Evolutionary conservation across 1,140 invertebrate genomes (phyloP).

Genomic region (Drosophila parabipectinata): DNA sequence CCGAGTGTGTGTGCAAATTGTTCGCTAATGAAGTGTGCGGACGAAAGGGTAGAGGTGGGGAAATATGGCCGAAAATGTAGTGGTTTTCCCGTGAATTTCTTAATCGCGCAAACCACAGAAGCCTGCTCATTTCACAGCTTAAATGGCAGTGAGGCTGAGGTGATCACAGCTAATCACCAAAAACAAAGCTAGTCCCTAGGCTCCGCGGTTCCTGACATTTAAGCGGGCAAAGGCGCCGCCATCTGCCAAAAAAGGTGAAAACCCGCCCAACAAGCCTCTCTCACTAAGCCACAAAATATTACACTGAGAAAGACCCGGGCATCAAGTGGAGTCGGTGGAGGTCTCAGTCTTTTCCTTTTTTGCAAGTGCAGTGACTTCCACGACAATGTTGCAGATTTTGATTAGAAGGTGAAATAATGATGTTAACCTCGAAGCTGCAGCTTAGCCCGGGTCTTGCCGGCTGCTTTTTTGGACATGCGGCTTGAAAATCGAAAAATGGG

Average conservation of each 20-base stretch:
- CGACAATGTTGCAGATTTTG: slow-evolving; percentile 70
- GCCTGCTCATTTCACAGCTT: neutral
- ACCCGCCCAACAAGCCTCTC: slow-evolving; percentile 16
- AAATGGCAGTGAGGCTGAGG: slow-evolving; percentile 36
- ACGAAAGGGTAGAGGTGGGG: neutral
- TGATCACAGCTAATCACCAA: slow-evolving; percentile 59
- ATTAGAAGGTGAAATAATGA: slow-evolving; percentile 83
- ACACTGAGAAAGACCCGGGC: slow-evolving; percentile 16
- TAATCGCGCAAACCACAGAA: slow-evolving; percentile 23
- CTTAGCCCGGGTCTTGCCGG: slow-evolving; percentile 46
- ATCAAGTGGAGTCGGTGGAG: neutral
- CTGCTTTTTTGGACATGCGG: slow-evolving; percentile 34
- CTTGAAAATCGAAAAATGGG: slow-evolving; percentile 50
- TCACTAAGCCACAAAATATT: slow-evolving; percentile 5
- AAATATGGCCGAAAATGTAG: too few relatives aligned
- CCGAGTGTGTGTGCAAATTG: slow-evolving; percentile 76
- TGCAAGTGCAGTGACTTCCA: slow-evolving; percentile 9
- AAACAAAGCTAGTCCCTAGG: slow-evolving; percentile 12
- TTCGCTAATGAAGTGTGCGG: slow-evolving; percentile 74
- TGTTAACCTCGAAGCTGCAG: slow-evolving; percentile 65
- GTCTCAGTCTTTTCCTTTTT: slow-evolving; percentile 4
- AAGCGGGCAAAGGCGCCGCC: slow-evolving; percentile 70
- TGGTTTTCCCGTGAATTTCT: neutral
- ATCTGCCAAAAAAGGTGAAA: slow-evolving; percentile 32
- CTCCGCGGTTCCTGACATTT: slow-evolving; percentile 74